Evolutionary conservation across 2,888 invertebrate genomes (phyloP), one percentile per base, ranked within the genome.

Genomic region (Troglohyphantes excavatus): DNA sequence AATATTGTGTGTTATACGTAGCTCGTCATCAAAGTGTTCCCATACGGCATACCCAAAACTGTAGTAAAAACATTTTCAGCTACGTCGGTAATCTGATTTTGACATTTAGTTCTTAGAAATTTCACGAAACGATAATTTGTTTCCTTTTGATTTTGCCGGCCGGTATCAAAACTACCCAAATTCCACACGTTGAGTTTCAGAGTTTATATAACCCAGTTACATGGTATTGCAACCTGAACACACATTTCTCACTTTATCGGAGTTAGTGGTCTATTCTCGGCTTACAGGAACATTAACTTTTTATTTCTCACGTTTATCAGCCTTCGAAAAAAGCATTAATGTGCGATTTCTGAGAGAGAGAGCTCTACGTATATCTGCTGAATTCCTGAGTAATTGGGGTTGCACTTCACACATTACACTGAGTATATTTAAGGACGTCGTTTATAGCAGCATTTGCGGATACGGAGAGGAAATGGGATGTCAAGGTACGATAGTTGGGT

Each of bases 381-480:
- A 70, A 72, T 72, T 68, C 82, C 43, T 61, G 29, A 70, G 72
- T 72, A 72, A 72, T 82, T 82, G 82, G 61, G 39, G 11, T 33
- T 70, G 27, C 82, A 59, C 67, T 82, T 82, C 68, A 72, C 82
- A 63, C 70, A 53, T 72, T 61, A 72, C 68, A 26, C 70, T 39
- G 33, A 59, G 61, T 82, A 72, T 27, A n/a, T 39, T 39, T 53
- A 17, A 61, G 33, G 61, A n/a, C 68, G 82, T 68, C 70, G 39
- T 82, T 82, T 82, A 82, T 82, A 70, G 29, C 70, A 29, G n/a
- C 53, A 68, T 46, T 72, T 82, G 59, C 61, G 82, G 82, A 72
- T 70, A 68, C 39, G 7, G 68, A n/a, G 17, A 65, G 27, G 27
- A 65, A 21, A 23, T 65, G 26, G 27, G 9, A 23, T 13, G 65